Evolutionary conservation across 2,888 invertebrate species (phyloP).

Genomic region (Hymenopus coronatus): DNA sequence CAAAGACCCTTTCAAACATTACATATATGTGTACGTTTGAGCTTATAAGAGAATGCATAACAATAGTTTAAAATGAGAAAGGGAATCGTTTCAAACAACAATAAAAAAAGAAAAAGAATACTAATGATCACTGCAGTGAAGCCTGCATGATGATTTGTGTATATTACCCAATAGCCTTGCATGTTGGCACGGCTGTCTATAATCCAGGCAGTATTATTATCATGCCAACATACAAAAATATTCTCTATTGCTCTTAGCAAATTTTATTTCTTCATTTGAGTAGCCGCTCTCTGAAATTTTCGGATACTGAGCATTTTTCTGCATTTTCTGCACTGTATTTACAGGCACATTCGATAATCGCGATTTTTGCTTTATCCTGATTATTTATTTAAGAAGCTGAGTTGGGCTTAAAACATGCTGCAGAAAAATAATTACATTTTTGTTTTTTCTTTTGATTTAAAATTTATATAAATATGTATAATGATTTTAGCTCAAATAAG

Average conservation of each 20-base stretch:
- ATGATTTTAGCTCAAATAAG: too few relatives aligned
- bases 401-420: too few relatives aligned
- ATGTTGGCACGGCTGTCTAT: conserved; percentile 1
- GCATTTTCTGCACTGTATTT: too few relatives aligned
- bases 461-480: too few relatives aligned
- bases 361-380: too few relatives aligned
- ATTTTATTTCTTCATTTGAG: not conserved
- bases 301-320: too few relatives aligned
- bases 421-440: too few relatives aligned
- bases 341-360: too few relatives aligned
- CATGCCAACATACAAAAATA: not conserved
- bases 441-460: too few relatives aligned
- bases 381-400: too few relatives aligned
- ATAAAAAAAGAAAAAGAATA: not conserved
- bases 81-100: not conserved
- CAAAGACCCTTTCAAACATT: not conserved
- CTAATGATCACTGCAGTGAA: not conserved
- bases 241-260: not conserved
- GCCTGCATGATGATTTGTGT: not conserved
- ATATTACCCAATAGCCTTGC: not conserved
- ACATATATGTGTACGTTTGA: not conserved
- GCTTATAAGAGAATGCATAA: not conserved
- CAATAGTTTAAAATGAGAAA: not conserved
- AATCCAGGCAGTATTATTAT: not conserved
- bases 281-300: not conserved